A percentile compares a stretch with the other conserved stretches of the same genome.
Evolutionary conservation across 2,113 vertebrate genomes (phyloP).

Genomic region (Psilopsiagon aymara): DNA sequence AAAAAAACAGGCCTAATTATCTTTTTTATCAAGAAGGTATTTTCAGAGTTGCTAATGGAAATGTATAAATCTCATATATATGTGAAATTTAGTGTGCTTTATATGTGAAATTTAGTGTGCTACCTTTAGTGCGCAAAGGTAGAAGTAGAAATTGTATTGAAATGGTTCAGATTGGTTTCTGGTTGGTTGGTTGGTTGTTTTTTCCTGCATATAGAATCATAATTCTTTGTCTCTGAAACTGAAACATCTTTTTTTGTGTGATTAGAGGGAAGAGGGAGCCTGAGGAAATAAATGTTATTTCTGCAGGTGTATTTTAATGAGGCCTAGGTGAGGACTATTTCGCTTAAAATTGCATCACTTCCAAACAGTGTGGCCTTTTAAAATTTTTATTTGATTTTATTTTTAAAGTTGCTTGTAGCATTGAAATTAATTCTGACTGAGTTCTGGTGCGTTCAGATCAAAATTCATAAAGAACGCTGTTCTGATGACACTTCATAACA

Average conservation of each 20-base stretch:
- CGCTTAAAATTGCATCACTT: not conserved
- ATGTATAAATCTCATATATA: not conserved
- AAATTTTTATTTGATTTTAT: not conserved
- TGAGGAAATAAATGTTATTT: not conserved
- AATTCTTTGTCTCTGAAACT: not conserved
- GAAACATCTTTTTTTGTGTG: not conserved
- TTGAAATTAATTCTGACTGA: not conserved
- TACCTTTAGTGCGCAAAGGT: not conserved
- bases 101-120: not conserved
- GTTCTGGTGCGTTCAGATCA: not conserved
- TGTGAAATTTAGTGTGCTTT: not conserved
- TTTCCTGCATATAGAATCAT: not conserved
- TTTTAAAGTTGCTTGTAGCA: not conserved
- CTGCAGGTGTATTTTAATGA: not conserved
- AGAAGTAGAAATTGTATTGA: not conserved
- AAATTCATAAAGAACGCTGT: not conserved
- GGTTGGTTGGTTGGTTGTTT: not conserved
- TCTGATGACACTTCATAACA: not conserved
- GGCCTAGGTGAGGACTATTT: not conserved
- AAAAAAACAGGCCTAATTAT: not conserved
- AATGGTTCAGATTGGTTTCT: not conserved
- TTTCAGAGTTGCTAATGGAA: conserved; percentile 26
- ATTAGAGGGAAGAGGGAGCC: not conserved
- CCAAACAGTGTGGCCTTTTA: not conserved
- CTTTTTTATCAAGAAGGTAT: not conserved